Percentiles rank a stretch among this genome's conserved stretches.
Evolutionary conservation across 2,113 vertebrate species (phyloP).

Genomic region (Halichoerus grypus): DNA sequence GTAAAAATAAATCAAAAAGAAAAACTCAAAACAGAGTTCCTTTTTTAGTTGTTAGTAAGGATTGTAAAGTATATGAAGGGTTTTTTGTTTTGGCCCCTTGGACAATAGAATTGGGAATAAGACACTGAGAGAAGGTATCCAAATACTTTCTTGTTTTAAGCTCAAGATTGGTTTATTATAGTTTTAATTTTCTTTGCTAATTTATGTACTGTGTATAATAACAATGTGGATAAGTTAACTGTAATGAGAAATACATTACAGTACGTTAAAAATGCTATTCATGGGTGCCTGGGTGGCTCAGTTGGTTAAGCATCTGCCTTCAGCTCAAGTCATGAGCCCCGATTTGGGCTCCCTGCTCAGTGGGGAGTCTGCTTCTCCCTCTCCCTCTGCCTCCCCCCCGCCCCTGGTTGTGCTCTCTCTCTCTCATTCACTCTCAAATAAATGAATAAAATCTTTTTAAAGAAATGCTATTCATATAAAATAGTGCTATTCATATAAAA

Average conservation of each 20-base stretch:
- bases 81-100: conserved; percentile 41
- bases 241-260: conserved; percentile 49
- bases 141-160: conserved; percentile 53
- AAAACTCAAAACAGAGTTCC: conserved; percentile 39
- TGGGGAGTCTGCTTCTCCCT: background rate
- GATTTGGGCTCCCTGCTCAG: too few relatives aligned
- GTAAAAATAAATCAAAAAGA: conserved; percentile 51
- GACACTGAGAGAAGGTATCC: background rate
- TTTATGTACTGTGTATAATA: conserved; percentile 29
- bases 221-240: conserved; percentile 6
- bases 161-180: conserved; percentile 39
- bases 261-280: conserved; percentile 32
- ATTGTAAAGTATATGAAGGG: background rate
- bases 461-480: conserved; percentile 8
- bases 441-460: background rate
- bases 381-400: background rate
- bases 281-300: background rate
- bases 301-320: background rate
- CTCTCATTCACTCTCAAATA: background rate
- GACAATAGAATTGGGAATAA: background rate
- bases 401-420: background rate
- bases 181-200: conserved; percentile 56
- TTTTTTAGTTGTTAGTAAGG: conserved; percentile 24
- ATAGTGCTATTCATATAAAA: conserved; percentile 15
- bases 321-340: background rate